These are phyloP conservation scores for Heliconius cydno DNA, from an alignment of 2,888 invertebrate species.

Conservation along the genomic window DNA sequence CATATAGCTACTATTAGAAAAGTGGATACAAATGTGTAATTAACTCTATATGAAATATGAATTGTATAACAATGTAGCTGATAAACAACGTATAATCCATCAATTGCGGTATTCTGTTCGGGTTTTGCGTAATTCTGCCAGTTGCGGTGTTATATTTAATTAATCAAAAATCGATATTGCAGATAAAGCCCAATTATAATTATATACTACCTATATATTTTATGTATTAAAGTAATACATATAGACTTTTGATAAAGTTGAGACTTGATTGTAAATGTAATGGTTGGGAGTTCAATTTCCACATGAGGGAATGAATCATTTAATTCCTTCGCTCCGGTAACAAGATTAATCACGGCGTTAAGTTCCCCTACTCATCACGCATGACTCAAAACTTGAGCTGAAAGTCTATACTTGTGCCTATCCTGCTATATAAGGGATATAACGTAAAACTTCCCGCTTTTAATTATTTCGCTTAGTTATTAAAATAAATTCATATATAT, in stretches of 20 bases:
- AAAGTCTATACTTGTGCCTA: neutral
- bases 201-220: neutral
- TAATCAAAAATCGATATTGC: neutral
- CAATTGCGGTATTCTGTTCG: neutral
- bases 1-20: neutral
- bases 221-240: neutral
- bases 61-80: neutral
- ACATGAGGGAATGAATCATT: neutral
- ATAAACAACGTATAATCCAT: constrained; percentile 5
- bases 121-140: neutral
- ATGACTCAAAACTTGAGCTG: neutral
- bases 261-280: neutral
- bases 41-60: neutral
- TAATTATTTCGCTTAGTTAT: neutral
- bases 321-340: neutral
- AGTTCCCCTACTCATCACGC: neutral
- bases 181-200: neutral
- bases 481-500: neutral
- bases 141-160: constrained; percentile 2
- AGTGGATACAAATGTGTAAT: neutral
- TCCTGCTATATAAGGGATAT: neutral
- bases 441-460: neutral
- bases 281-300: no score
- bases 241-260: neutral
- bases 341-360: neutral